Evolutionary conservation across 2,113 vertebrate species (phyloP).

Genomic region (Sisor rabdophorus): DNA sequence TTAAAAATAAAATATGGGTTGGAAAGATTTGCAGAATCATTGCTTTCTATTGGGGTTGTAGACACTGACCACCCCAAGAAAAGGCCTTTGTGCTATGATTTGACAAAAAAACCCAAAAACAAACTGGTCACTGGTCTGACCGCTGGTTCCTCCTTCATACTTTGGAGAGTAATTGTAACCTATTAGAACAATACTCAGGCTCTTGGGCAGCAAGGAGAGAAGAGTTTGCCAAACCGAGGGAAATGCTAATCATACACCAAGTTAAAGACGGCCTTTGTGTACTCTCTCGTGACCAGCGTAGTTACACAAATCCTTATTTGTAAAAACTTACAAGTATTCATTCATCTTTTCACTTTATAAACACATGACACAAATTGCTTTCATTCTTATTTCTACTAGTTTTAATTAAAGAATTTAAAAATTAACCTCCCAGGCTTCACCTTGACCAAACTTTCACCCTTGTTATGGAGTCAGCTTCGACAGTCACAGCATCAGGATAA

Average conservation of each 20-base stretch:
- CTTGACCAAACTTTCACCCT: conserved; percentile 66
- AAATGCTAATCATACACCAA: conserved; percentile 60
- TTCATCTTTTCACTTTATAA: not conserved
- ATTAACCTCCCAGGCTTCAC: conserved; percentile 66
- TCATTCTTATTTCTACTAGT: not conserved
- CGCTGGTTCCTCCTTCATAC: conserved; percentile 38
- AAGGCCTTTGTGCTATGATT: conserved; percentile 12
- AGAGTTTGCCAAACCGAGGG: conserved; percentile 53
- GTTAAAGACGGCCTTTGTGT: conserved; percentile 55
- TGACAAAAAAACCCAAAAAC: conserved; percentile 12
- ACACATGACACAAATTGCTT: too few relatives aligned
- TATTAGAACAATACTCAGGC: conserved; percentile 61
- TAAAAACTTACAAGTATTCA: not conserved
- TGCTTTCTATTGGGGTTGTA: too few relatives aligned
- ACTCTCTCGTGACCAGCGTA: conserved; percentile 30
- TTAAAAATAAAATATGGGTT: too few relatives aligned
- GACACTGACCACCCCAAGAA: conserved; percentile 1
- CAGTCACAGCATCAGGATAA: conserved; percentile 63
- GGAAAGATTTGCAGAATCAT: too few relatives aligned
- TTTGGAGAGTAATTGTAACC: conserved; percentile 60
- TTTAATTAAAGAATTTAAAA: conserved; percentile 41
- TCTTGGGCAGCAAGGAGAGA: conserved; percentile 27
- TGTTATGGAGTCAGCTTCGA: conserved; percentile 72
- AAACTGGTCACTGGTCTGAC: conserved; percentile 50
- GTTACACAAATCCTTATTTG: not conserved